Evolutionary conservation across 2,797 vertebrate species (phyloP).

Genomic region (Galagoides demidoff): DNA sequence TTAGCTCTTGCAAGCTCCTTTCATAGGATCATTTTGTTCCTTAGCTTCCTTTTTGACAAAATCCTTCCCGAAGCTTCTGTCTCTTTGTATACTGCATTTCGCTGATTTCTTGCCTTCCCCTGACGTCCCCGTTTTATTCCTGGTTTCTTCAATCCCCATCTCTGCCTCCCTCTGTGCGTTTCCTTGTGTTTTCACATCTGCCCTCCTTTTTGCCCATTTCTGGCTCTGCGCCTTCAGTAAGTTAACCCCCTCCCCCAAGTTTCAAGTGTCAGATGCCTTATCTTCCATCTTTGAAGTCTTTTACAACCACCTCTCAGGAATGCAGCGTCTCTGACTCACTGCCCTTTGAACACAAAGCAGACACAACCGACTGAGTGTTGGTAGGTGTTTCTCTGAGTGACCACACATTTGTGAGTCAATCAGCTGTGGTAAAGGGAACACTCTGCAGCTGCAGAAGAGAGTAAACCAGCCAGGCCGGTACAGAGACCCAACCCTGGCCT

Average conservation of each 20-base stretch:
- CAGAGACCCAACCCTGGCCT: background rate
- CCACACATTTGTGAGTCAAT: conserved; percentile 13
- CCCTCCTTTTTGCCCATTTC: background rate
- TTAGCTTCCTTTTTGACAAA: background rate
- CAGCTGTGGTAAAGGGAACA: background rate
- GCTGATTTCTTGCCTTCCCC: background rate
- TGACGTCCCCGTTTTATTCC: background rate
- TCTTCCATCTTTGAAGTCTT: conserved; percentile 17
- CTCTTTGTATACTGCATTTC: background rate
- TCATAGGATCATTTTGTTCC: background rate
- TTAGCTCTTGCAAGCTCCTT: background rate
- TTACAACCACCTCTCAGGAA: background rate
- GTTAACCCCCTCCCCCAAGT: background rate
- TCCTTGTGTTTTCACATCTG: background rate
- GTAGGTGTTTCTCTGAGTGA: conserved; percentile 19
- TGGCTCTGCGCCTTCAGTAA: background rate
- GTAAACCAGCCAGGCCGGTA: background rate
- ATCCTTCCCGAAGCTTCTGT: background rate
- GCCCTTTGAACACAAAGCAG: background rate
- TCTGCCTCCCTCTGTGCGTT: background rate
- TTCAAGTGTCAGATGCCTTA: background rate
- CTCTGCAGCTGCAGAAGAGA: background rate
- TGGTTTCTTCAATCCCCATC: background rate
- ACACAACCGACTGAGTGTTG: background rate
- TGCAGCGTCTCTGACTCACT: background rate